Percentiles rank a stretch among this genome's conserved stretches.
These are phyloP conservation scores for Aplochiton taeniatus DNA, from an alignment of 2,797 vertebrate genomes.

Conservation along the genomic window DNA sequence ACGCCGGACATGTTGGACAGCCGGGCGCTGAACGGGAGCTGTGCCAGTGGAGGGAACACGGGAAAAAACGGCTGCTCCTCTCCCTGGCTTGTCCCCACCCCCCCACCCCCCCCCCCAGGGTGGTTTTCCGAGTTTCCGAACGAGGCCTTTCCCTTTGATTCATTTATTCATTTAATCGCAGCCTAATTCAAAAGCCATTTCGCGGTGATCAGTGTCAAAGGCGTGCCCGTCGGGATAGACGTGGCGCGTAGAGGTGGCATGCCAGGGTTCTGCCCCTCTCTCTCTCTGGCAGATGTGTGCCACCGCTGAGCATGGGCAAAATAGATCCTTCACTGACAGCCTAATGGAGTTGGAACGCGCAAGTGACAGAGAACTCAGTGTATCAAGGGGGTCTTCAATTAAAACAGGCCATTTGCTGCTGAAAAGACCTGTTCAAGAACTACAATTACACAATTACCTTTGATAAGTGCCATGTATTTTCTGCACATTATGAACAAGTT, in stretches of 20 bases:
- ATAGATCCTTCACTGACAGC: constrained; percentile 29
- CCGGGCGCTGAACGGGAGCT: no score
- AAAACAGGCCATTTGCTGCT: constrained; percentile 15
- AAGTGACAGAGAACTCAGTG: constrained; percentile 13
- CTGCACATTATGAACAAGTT: not conserved
- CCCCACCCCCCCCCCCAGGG: not conserved
- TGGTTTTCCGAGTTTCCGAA: constrained; percentile 2
- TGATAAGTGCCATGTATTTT: constrained; percentile 11
- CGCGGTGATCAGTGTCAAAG: not conserved
- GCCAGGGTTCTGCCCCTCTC: not conserved
- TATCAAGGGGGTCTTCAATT: constrained; percentile 22
- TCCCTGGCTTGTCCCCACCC: no score
- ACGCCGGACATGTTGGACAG: no score
- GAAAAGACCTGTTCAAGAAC: not conserved
- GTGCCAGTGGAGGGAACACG: no score
- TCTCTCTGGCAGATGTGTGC: not conserved
- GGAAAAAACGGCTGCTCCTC: no score
- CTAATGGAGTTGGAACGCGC: constrained; percentile 10
- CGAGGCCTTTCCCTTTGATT: constrained; percentile 15
- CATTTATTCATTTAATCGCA: not conserved
- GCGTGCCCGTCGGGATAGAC: not conserved
- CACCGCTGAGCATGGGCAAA: constrained; percentile 3
- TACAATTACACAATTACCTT: constrained; percentile 6
- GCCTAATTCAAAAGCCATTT: constrained; percentile 14
- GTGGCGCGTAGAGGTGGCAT: not conserved